Conservation (phyloP, 1,140 invertebrate species). For the Cydia strobilella region DNA sequence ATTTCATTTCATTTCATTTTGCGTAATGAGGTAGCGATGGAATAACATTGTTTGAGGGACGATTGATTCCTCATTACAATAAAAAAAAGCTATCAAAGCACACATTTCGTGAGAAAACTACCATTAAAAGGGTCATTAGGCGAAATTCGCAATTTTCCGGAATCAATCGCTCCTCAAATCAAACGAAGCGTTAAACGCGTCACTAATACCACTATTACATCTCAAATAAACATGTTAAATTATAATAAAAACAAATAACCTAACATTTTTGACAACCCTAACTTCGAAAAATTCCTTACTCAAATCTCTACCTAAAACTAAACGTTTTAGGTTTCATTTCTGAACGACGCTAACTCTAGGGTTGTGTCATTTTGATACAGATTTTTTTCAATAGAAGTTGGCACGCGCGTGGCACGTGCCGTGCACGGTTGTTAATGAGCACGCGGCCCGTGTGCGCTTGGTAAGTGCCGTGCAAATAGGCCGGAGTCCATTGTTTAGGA, state of each 20-base stretch:
- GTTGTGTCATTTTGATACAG: neutral
- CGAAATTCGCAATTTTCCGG: conserved; percentile 2
- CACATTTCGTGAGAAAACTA: neutral
- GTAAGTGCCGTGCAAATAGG: conserved; percentile 7
- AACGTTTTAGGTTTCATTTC: neutral
- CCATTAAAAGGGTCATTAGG: neutral
- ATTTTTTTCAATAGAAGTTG: neutral
- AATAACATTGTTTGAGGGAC: neutral
- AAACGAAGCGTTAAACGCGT: neutral
- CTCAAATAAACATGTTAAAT: neutral
- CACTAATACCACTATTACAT: conserved; percentile 15
- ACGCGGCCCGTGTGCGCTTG: neutral
- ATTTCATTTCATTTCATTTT: no score
- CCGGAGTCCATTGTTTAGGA: neutral
- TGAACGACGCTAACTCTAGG: no score
- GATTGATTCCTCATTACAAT: neutral
- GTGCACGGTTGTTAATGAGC: conserved; percentile 20
- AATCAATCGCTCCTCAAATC: conserved; percentile 6
- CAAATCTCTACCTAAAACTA: neutral
- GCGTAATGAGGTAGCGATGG: neutral
- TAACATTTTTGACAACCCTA: neutral
- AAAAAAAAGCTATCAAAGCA: neutral
- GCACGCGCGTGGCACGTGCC: conserved; percentile 3
- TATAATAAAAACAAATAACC: conserved; percentile 29
- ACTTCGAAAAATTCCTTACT: neutral